Conservation (phyloP, 2,888 invertebrate species). For the Drosophila monieri region DNA sequence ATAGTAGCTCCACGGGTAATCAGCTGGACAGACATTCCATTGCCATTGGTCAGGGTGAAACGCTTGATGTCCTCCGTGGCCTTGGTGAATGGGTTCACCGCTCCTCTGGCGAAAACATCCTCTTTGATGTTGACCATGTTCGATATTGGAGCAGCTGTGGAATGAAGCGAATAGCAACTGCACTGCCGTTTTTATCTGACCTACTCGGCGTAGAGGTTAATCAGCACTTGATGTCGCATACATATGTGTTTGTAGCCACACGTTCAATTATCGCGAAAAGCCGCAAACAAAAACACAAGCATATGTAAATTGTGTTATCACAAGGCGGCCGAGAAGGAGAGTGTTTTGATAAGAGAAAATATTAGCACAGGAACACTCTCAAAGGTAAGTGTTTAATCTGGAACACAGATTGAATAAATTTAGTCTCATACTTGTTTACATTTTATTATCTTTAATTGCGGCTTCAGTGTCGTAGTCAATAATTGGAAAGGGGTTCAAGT, state of each 20-base stretch:
- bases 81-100: slow-evolving; percentile 76
- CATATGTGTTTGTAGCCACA: slow-evolving; percentile 23
- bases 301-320: slow-evolving; percentile 16
- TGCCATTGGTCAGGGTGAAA: slow-evolving; percentile 79
- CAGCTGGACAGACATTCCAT: slow-evolving; percentile 84
- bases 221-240: slow-evolving; percentile 21
- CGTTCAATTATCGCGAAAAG: slow-evolving; percentile 47
- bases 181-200: slow-evolving; percentile 30
- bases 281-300: slow-evolving; percentile 45
- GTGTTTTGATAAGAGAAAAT: background rate
- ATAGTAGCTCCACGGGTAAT: slow-evolving; percentile 94
- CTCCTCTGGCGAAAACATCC: slow-evolving; percentile 78
- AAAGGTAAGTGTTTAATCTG: background rate
- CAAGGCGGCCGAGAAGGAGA: slow-evolving; percentile 8
- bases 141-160: slow-evolving; percentile 11
- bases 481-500: background rate
- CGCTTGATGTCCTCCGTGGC: slow-evolving; percentile 71
- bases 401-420: background rate
- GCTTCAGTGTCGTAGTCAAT: background rate
- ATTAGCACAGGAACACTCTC: background rate
- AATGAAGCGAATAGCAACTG: slow-evolving; percentile 18
- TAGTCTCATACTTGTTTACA: background rate
- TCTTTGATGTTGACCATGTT: slow-evolving; percentile 79
- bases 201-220: slow-evolving; percentile 42
- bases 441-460: slow-evolving; percentile 2